phyloP scores from a whole-genome alignment of 2,888 invertebrate species.

The Sabatieria punctata region DNA sequence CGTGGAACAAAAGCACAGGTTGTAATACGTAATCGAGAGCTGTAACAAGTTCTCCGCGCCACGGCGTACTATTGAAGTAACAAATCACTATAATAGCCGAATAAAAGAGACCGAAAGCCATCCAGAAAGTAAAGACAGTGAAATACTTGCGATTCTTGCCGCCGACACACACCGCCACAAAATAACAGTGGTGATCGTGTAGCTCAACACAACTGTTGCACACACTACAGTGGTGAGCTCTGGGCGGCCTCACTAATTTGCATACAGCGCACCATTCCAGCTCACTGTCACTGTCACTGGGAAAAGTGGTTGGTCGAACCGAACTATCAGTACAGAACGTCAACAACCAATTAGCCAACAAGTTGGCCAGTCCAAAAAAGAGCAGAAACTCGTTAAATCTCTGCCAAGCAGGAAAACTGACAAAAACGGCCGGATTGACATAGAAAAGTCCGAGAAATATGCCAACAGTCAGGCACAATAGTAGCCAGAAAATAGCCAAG shows the following conservation, averaged over 20 bases:
- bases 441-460: no score
- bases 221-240: not conserved
- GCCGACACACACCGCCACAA: not conserved
- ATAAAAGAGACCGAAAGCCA: not conserved
- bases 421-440: no score
- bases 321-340: no score
- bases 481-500: no score
- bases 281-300: no score
- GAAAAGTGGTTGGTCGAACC: no score
- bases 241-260: not conserved
- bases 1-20: not conserved
- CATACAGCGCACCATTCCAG: not conserved
- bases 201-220: not conserved
- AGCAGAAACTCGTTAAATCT: no score
- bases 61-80: not conserved
- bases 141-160: not conserved
- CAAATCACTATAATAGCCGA: not conserved
- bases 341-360: no score
- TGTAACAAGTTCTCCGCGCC: not conserved
- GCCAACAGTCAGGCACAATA: no score
- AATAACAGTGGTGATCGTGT: conserved; percentile 1
- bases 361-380: no score
- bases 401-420: no score
- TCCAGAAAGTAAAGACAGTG: not conserved
- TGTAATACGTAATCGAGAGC: not conserved